Conservation (phyloP, 2,113 vertebrate species). For the Bos javanicus region DNA sequence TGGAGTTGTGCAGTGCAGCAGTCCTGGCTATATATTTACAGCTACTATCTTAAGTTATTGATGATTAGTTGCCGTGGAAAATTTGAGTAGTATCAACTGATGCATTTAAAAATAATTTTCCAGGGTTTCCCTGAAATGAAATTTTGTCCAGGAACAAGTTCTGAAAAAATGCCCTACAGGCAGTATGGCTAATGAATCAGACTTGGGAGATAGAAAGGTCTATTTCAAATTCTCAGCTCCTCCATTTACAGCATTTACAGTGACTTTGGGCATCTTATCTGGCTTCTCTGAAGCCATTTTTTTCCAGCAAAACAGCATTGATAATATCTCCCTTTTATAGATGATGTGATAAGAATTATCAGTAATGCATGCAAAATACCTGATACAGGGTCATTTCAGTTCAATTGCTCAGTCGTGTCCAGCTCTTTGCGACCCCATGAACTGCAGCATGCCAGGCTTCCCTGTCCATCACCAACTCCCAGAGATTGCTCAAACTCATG, state of each 20-base stretch:
- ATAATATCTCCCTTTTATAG: conserved; percentile 26
- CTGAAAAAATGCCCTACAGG: background rate
- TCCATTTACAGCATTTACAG: background rate
- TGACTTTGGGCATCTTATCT: conserved; percentile 8
- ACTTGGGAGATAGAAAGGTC: background rate
- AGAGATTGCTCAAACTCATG: background rate
- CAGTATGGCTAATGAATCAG: background rate
- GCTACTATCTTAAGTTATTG: background rate
- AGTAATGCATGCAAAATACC: conserved; percentile 5
- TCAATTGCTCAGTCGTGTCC: background rate
- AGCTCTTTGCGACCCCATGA: background rate
- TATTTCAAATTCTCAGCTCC: background rate
- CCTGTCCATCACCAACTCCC: background rate
- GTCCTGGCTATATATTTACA: background rate
- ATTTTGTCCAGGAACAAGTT: conserved; percentile 5
- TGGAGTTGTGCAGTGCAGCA: background rate
- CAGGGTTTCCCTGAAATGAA: background rate
- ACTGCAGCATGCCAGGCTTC: background rate
- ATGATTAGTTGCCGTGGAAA: background rate
- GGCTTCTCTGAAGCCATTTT: background rate
- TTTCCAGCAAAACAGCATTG: background rate
- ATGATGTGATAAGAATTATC: background rate
- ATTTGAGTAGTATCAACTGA: conserved; percentile 2
- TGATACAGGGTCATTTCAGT: background rate
- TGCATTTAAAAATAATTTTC: conserved; percentile 18